These are phyloP conservation scores for Cheilosia scutellata DNA, from an alignment of 2,888 invertebrate genomes.

Conservation along the genomic window DNA sequence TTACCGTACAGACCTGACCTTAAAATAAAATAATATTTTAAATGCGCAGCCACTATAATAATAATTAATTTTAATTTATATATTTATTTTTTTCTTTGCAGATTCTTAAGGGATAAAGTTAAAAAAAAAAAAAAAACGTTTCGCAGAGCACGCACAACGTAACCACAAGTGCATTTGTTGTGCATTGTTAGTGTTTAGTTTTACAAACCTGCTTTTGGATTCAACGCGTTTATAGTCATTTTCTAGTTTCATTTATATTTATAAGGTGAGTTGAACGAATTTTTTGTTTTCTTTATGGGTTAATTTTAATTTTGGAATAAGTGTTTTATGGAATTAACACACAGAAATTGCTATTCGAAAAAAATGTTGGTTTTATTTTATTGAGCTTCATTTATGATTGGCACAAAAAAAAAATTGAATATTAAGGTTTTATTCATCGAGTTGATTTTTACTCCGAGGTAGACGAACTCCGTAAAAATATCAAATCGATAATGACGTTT, in stretches of 20 bases:
- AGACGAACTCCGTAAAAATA: no score
- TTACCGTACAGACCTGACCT: neutral
- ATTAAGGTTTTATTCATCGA: no score
- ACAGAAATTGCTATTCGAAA: no score
- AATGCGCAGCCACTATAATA: no score
- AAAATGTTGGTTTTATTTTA: no score
- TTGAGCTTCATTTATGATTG: no score
- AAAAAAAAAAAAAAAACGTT: neutral
- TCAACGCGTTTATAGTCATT: conserved; percentile 53
- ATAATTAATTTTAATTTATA: conserved; percentile 6
- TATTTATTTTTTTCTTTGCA: conserved; percentile 42
- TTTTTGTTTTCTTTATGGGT: neutral
- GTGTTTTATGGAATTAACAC: no score
- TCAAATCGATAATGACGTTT: no score
- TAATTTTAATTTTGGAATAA: neutral
- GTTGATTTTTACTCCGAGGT: no score
- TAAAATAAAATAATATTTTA: no score
- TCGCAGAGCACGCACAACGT: conserved; percentile 20
- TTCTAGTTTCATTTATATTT: conserved; percentile 72
- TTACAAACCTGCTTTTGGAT: conserved; percentile 30
- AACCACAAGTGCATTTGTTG: neutral
- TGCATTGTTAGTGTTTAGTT: neutral
- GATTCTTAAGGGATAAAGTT: conserved; percentile 43
- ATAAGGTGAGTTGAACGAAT: conserved; percentile 59
- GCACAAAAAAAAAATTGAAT: no score